A percentile compares a stretch with the other conserved stretches of the same genome.
phyloP scores from a whole-genome alignment of 2,113 vertebrate species.

The Myotis yumanensis region DNA sequence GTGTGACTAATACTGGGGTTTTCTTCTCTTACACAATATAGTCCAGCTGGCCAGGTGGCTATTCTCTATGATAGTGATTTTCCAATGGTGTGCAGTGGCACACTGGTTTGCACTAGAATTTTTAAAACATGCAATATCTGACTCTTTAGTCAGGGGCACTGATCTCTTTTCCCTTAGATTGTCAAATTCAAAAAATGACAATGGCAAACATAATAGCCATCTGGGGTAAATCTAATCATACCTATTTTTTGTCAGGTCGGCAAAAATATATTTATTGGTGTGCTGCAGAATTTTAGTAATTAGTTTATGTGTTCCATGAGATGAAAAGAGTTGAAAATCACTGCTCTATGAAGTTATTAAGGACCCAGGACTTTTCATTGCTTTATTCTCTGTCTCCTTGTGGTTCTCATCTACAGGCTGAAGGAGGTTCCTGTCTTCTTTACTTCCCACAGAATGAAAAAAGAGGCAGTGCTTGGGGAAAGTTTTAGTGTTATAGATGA shows the following conservation, averaged over 20 bases:
- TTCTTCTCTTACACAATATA: neutral
- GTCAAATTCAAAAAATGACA: neutral
- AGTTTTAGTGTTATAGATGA: neutral
- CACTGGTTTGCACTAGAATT: neutral
- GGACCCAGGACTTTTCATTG: neutral
- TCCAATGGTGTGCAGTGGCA: neutral
- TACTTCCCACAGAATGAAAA: neutral
- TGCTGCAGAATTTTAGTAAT: neutral
- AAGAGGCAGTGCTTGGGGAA: neutral
- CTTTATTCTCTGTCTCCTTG: neutral
- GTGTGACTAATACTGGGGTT: neutral
- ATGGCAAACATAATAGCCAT: neutral
- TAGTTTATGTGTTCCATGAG: neutral
- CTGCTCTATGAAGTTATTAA: neutral
- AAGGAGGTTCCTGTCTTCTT: neutral
- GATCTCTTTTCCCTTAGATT: neutral
- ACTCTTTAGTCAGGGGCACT: neutral
- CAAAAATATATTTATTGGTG: neutral
- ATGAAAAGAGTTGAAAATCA: neutral
- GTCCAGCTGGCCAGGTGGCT: neutral
- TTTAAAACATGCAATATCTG: neutral
- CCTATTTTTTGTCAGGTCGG: neutral
- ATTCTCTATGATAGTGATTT: neutral
- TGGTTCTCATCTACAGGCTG: neutral
- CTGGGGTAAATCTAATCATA: neutral